Evolutionary conservation across 2,888 invertebrate genomes (phyloP), one percentile per base, ranked within the genome.

Genomic region (Pyrgus malvae): DNA sequence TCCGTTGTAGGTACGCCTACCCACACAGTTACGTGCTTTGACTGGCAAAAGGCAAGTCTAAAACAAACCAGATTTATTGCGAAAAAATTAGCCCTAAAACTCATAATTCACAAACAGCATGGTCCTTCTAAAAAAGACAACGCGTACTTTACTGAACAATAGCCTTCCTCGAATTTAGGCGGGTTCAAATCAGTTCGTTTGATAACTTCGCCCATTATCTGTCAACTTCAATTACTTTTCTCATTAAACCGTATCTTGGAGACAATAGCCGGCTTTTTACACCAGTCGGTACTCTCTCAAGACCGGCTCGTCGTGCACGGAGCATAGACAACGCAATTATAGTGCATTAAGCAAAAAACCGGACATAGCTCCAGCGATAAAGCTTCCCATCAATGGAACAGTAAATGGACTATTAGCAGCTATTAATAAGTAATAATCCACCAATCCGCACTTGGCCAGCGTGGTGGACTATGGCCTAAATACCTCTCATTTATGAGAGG

Each of bases 351-450:
- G 60, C 45, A 53, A 53, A 54, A 54, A 54, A 54, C 54, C 46
- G 54, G 54, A 48, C 54, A 41, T 48, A 41, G 41, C 46, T 54
- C 27, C 2, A 54, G 41, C 57, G 58, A 56, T 59, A 53, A 59
- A 63, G 63, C 61, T 59, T 63, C 57, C 57, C 60, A 48, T 41
- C 53, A 61, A 58, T 61, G 55, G 61, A 59, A 49, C 42, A 40
- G 56, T 60, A 59, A 53, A 60, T 63, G 56, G 59, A 29, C 60
- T 60, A 64, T 66, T 66, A 64, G 53, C 49, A 40, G 61, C 60
- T 62, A 66, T 66, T 65, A 66, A 63, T 66, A 64, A 62, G 56
- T n/a, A n/a, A n/a, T n/a, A n/a, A n/a, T n/a, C n/a, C n/a, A n/a
- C n/a, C n/a, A n/a, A n/a, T n/a, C n/a, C n/a, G n/a, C n/a, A n/a